Percentiles rank a stretch among this genome's conserved stretches.
Conservation (phyloP, 2,113 vertebrate genomes). For the Bostrychus sinensis region DNA sequence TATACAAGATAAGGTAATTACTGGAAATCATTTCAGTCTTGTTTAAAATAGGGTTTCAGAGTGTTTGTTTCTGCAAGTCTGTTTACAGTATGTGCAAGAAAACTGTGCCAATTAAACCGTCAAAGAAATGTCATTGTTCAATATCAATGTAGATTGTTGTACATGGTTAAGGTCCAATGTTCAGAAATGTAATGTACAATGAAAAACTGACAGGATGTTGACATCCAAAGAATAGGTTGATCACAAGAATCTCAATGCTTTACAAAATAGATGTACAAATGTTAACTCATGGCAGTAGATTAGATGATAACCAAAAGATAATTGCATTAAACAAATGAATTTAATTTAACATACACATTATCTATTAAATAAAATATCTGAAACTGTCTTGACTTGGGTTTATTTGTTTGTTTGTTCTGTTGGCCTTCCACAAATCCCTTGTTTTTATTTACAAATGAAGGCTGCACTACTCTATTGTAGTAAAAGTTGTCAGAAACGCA, state of each 20-base stretch:
- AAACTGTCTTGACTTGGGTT: not conserved
- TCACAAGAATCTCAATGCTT: not conserved
- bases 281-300: not conserved
- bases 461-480: too few species aligned
- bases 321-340: not conserved
- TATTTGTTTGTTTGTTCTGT: not conserved
- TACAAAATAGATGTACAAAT: not conserved
- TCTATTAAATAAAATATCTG: not conserved
- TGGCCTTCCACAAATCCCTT: not conserved
- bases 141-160: not conserved
- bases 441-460: too few species aligned
- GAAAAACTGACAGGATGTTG: not conserved
- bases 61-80: slow-evolving; percentile 1
- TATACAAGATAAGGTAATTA: slow-evolving; percentile 4
- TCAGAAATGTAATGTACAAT: not conserved
- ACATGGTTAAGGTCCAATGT: not conserved
- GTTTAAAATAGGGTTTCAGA: slow-evolving; percentile 4
- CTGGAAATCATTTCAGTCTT: not conserved
- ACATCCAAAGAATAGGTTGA: not conserved
- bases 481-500: too few species aligned
- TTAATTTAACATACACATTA: not conserved
- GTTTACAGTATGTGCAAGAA: not conserved
- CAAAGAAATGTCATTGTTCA: too few species aligned
- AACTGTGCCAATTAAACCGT: too few species aligned
- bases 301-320: not conserved